Evolutionary conservation across 1,140 invertebrate species (phyloP).

Genomic region (Probaryconus sp.): DNA sequence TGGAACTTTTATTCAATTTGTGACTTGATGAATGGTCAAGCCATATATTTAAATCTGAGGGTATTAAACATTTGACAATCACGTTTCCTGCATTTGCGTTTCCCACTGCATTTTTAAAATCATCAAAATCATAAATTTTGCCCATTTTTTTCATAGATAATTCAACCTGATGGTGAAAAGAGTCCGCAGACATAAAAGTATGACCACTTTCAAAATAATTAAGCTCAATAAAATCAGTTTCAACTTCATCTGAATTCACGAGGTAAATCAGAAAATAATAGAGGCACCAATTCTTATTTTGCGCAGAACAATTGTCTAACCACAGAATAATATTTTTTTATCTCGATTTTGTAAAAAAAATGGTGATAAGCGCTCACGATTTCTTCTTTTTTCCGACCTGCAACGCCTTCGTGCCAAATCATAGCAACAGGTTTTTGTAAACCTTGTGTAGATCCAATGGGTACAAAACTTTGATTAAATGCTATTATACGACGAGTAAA

Average conservation of each 20-base stretch:
- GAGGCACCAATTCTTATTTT: slow-evolving; percentile 68
- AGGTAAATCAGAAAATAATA: slow-evolving; percentile 58
- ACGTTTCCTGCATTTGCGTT: slow-evolving; percentile 10
- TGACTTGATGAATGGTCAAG: slow-evolving; percentile 18
- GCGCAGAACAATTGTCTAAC: slow-evolving; percentile 56
- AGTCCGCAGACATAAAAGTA: slow-evolving; percentile 63
- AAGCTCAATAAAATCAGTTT: slow-evolving; percentile 42
- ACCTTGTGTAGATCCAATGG: slow-evolving; percentile 22
- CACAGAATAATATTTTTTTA: slow-evolving; percentile 47
- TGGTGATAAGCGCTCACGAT: slow-evolving; percentile 44
- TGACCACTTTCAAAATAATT: slow-evolving; percentile 64
- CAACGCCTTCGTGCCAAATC: slow-evolving; percentile 46
- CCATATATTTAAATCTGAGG: slow-evolving; percentile 24
- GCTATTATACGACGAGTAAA: slow-evolving; percentile 36
- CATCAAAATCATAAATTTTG: slow-evolving; percentile 65
- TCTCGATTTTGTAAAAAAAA: slow-evolving; percentile 19
- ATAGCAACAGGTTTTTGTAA: slow-evolving; percentile 27
- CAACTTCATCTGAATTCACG: slow-evolving; percentile 42
- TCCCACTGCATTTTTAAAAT: slow-evolving; percentile 53
- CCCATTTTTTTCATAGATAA: slow-evolving; percentile 45
- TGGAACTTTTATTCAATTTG: slow-evolving; percentile 25
- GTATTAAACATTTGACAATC: slow-evolving; percentile 4
- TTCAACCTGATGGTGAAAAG: slow-evolving; percentile 65
- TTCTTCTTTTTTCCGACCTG: slow-evolving; percentile 49
- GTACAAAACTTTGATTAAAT: slow-evolving; percentile 52